Percentiles rank a stretch among this genome's conserved stretches.
phyloP scores from a whole-genome alignment of 2,797 vertebrate species.

The Eutrigla gurnardus region DNA sequence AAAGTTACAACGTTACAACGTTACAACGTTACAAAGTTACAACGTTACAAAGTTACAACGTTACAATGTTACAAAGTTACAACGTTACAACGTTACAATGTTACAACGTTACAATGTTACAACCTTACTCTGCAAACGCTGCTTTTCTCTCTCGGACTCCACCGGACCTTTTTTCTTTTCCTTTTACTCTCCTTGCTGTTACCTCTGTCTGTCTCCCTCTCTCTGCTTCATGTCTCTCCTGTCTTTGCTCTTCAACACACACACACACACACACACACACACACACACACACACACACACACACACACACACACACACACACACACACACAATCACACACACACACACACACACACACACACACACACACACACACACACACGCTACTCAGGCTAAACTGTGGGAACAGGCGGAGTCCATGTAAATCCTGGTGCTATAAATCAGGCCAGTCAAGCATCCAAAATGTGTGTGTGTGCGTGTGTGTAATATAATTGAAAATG shows the following conservation, averaged over 20 bases:
- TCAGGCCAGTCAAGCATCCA: conserved; percentile 41
- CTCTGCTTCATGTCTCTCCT: conserved; percentile 45
- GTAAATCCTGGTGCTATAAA: conserved; percentile 54
- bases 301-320: conserved; percentile 2
- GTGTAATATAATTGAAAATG: too few species aligned
- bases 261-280: neutral
- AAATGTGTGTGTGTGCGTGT: conserved; percentile 17
- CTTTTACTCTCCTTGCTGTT: neutral
- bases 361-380: neutral
- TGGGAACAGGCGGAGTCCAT: conserved; percentile 57
- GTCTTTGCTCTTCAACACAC: conserved; percentile 2
- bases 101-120: conserved; percentile 6
- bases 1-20: too few species aligned
- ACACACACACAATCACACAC: too few species aligned
- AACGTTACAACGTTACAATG: too few species aligned
- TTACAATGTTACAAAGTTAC: too few species aligned
- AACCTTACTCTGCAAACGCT: conserved; percentile 38
- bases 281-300: neutral
- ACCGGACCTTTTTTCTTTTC: neutral
- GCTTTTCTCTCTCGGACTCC: conserved; percentile 1
- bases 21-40: too few species aligned
- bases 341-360: conserved; percentile 4
- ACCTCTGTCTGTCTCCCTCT: conserved; percentile 18
- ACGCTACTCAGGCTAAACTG: conserved; percentile 15
- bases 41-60: too few species aligned